Percentiles rank a stretch among this genome's conserved stretches.
These are phyloP conservation scores for Syngnathus typhle DNA, from an alignment of 2,113 vertebrate genomes.

Conservation along the genomic window DNA sequence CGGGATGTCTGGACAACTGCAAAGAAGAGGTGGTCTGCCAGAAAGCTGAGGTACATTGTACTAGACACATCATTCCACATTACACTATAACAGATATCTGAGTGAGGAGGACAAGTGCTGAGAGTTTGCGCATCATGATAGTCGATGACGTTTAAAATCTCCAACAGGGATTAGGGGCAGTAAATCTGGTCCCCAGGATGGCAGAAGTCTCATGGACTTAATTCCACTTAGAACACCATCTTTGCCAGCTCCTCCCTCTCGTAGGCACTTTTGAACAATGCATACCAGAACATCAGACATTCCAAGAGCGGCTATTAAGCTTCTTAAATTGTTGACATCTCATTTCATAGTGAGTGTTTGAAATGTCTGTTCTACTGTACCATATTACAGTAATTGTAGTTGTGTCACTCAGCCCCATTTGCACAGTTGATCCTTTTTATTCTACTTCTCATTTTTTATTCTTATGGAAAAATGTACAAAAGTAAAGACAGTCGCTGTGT, in stretches of 20 bases:
- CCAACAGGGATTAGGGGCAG: neutral
- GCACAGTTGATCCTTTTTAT: too few relatives aligned
- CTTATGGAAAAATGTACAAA: too few relatives aligned
- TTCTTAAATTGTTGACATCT: too few relatives aligned
- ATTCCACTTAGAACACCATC: neutral
- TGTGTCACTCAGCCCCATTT: too few relatives aligned
- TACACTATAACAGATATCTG: constrained; percentile 17
- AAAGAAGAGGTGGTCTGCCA: neutral
- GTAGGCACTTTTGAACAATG: neutral
- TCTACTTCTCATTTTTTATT: too few relatives aligned
- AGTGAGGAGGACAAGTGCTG: constrained; percentile 14
- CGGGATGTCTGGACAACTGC: constrained; percentile 3
- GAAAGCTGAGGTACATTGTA: neutral
- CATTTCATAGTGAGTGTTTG: too few relatives aligned
- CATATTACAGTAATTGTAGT: too few relatives aligned
- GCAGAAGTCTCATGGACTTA: neutral
- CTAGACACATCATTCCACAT: constrained; percentile 27
- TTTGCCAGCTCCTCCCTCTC: constrained; percentile 11
- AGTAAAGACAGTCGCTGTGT: too few relatives aligned
- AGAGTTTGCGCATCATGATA: constrained; percentile 12
- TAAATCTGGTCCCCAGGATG: neutral
- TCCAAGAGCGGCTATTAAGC: too few relatives aligned
- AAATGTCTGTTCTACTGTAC: too few relatives aligned
- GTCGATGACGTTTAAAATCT: constrained; percentile 28
- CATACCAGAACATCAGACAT: too few relatives aligned